These are phyloP conservation scores for Brachyhypopomus gauderio DNA, from an alignment of 2,113 vertebrate genomes.

Conservation along the genomic window DNA sequence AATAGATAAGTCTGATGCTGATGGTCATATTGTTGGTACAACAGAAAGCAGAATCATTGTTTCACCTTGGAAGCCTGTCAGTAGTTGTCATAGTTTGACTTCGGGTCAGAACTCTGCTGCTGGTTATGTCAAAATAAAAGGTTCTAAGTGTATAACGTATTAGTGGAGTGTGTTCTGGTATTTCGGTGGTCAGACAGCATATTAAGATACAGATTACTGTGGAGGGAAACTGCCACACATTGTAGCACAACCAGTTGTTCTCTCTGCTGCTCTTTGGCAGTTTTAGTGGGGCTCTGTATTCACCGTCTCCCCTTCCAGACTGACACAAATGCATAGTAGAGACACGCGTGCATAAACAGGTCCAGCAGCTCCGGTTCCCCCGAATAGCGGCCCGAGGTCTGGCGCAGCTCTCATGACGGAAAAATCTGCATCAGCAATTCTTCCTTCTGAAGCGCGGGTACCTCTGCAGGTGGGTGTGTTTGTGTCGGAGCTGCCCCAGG, in stretches of 20 bases:
- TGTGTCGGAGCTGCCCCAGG: background rate
- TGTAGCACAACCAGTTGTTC: background rate
- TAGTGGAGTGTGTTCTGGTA: too few relatives aligned
- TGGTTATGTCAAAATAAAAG: background rate
- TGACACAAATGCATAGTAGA: conserved; percentile 4
- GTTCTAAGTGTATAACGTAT: background rate
- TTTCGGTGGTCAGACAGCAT: too few relatives aligned
- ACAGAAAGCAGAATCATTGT: background rate
- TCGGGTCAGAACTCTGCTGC: background rate
- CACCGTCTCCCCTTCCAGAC: background rate
- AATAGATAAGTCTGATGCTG: background rate
- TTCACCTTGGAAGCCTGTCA: background rate
- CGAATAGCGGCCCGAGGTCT: conserved; percentile 18
- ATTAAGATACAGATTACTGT: too few relatives aligned
- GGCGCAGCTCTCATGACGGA: conserved; percentile 21
- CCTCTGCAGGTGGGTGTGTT: background rate
- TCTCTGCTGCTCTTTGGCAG: background rate
- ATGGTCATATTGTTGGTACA: background rate
- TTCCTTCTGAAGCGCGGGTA: background rate
- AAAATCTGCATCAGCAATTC: conserved; percentile 42
- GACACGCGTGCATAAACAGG: background rate
- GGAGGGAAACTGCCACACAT: too few relatives aligned
- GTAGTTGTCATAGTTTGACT: background rate
- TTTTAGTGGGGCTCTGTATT: background rate
- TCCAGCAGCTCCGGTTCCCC: conserved; percentile 17